These are phyloP conservation scores for Encarsia formosa DNA, from an alignment of 2,888 invertebrate species.

Conservation along the genomic window DNA sequence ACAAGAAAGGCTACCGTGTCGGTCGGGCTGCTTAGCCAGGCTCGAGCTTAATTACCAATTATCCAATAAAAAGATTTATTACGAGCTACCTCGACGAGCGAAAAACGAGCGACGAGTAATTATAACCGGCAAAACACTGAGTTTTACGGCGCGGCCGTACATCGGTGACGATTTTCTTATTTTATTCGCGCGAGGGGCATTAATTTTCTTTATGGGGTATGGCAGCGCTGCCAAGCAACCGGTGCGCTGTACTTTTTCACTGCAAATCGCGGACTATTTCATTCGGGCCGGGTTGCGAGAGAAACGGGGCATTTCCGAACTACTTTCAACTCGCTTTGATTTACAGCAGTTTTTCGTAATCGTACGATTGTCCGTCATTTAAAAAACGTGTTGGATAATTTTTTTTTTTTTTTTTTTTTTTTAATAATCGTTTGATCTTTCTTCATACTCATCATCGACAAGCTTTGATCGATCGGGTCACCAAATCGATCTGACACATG, in stretches of 20 bases:
- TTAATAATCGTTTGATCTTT: too few relatives aligned
- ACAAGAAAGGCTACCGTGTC: slow-evolving; percentile 46
- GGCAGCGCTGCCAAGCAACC: slow-evolving; percentile 11
- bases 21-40: slow-evolving; percentile 46
- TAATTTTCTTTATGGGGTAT: slow-evolving; percentile 25
- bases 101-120: slow-evolving; percentile 46
- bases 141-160: neutral
- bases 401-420: too few relatives aligned
- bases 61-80: slow-evolving; percentile 42
- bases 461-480: too few relatives aligned
- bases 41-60: slow-evolving; percentile 49
- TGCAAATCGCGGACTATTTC: too few relatives aligned
- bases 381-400: too few relatives aligned
- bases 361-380: too few relatives aligned
- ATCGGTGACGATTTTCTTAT: slow-evolving; percentile 20
- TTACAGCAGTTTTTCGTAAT: too few relatives aligned
- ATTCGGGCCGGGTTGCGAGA: too few relatives aligned
- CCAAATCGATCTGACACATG: too few relatives aligned
- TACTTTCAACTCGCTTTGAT: too few relatives aligned
- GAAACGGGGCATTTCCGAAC: too few relatives aligned
- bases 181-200: slow-evolving; percentile 23
- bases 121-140: slow-evolving; percentile 45
- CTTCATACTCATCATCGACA: too few relatives aligned
- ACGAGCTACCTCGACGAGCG: slow-evolving; percentile 12
- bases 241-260: slow-evolving; percentile 14